phyloP scores from a whole-genome alignment of 2,113 vertebrate genomes.

The Sylvia atricapilla region DNA sequence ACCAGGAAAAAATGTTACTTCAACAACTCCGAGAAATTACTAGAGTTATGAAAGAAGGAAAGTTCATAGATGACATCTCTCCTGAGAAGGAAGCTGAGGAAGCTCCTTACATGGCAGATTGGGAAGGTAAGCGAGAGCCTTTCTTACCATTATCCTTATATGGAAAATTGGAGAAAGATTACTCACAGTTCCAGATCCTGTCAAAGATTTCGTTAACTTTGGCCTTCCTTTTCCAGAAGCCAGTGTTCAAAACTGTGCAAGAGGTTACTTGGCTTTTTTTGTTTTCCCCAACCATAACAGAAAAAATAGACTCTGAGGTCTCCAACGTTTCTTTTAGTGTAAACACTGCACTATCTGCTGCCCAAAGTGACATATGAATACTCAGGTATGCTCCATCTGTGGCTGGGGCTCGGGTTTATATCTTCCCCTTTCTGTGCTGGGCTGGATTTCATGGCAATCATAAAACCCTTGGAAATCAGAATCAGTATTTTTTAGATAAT shows the following conservation, averaged over 20 bases:
- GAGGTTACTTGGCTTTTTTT: neutral
- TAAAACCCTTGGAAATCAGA: neutral
- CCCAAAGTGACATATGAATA: conserved; percentile 17
- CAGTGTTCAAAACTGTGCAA: neutral
- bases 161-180: neutral
- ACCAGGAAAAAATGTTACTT: conserved; percentile 89
- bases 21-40: conserved; percentile 93
- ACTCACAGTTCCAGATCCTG: neutral
- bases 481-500: neutral
- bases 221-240: conserved; percentile 2
- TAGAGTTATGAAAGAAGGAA: conserved; percentile 92
- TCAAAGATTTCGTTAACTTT: neutral
- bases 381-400: conserved; percentile 32
- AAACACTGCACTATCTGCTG: neutral
- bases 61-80: conserved; percentile 79
- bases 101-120: conserved; percentile 83
- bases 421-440: conserved; percentile 27
- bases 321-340: neutral
- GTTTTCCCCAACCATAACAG: neutral
- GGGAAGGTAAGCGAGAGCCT: conserved; percentile 77
- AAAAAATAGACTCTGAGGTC: neutral
- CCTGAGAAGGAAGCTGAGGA: conserved; percentile 86
- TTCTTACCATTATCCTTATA: neutral
- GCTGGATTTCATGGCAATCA: neutral
- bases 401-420: conserved; percentile 22